Evolutionary conservation across 2,888 invertebrate genomes (phyloP).

Genomic region (Lasioglossum villosulum): DNA sequence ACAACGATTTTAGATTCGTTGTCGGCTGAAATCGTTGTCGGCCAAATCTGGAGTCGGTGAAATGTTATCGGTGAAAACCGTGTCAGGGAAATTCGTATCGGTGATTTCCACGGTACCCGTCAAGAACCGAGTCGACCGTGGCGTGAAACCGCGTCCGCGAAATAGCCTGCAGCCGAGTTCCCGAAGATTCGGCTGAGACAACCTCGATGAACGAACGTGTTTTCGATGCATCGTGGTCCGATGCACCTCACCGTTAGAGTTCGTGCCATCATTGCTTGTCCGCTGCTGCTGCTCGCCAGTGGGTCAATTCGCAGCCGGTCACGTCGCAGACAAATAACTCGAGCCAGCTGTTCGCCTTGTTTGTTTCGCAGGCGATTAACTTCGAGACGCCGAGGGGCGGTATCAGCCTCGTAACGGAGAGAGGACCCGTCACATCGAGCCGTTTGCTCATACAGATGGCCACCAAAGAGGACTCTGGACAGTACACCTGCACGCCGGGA

Average conservation of each 20-base stretch:
- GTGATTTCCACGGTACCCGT: no score
- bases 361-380: slow-evolving; percentile 90
- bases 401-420: slow-evolving; percentile 94
- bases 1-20: no score
- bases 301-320: slow-evolving; percentile 43
- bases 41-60: no score
- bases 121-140: background rate
- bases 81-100: no score
- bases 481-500: slow-evolving; percentile 93
- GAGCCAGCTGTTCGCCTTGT: slow-evolving; percentile 33
- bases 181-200: background rate
- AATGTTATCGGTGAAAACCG: no score
- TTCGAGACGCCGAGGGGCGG: slow-evolving; percentile 96
- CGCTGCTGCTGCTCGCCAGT: slow-evolving; percentile 8
- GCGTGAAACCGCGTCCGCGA: background rate
- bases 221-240: slow-evolving; percentile 51
- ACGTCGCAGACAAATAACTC: slow-evolving; percentile 5
- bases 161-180: background rate
- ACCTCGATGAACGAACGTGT: slow-evolving; percentile 33
- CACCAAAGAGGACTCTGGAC: slow-evolving; percentile 91
- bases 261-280: slow-evolving; percentile 34
- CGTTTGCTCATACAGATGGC: slow-evolving; percentile 93
- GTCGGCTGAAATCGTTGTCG: no score
- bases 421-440: slow-evolving; percentile 93
- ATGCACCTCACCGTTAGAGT: slow-evolving; percentile 49